Evolutionary conservation across 2,888 invertebrate species (phyloP).

Genomic region (Chromoteleia sp.): DNA sequence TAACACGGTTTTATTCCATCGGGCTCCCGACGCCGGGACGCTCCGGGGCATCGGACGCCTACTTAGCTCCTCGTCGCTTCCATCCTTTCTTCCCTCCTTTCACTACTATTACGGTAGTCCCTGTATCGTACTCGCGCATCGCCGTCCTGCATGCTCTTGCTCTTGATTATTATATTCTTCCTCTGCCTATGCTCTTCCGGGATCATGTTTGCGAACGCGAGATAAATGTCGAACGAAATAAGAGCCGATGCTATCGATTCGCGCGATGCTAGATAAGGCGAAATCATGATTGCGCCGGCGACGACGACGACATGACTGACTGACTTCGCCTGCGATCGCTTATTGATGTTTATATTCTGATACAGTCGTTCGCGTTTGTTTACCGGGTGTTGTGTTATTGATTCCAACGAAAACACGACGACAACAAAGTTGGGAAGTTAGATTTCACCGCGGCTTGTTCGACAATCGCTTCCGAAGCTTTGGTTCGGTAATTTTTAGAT

Average conservation of each 20-base stretch:
- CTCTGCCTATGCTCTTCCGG: constrained; percentile 58
- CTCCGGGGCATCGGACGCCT: constrained; percentile 75
- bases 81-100: constrained; percentile 67
- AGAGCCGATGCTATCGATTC: constrained; percentile 61
- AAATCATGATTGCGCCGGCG: constrained; percentile 60
- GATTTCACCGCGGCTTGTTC: too few relatives aligned
- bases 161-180: constrained; percentile 69
- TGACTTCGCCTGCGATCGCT: constrained; percentile 45
- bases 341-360: constrained; percentile 67
- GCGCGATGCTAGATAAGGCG: constrained; percentile 58
- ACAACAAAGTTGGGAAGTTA: too few relatives aligned
- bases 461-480: too few relatives aligned
- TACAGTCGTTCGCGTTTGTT: constrained; percentile 49
- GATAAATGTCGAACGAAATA: constrained; percentile 67
- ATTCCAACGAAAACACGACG: constrained; percentile 28
- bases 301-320: constrained; percentile 66
- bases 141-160: constrained; percentile 54
- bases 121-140: constrained; percentile 59
- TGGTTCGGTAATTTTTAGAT: too few relatives aligned
- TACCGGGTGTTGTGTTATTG: constrained; percentile 29
- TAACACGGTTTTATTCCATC: constrained; percentile 81
- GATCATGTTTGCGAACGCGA: constrained; percentile 67
- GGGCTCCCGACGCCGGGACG: constrained; percentile 79
- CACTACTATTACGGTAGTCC: constrained; percentile 71
- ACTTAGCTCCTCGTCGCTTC: constrained; percentile 69